Evolutionary conservation across 2,888 invertebrate genomes (phyloP).

Genomic region (Apantesis nais): DNA sequence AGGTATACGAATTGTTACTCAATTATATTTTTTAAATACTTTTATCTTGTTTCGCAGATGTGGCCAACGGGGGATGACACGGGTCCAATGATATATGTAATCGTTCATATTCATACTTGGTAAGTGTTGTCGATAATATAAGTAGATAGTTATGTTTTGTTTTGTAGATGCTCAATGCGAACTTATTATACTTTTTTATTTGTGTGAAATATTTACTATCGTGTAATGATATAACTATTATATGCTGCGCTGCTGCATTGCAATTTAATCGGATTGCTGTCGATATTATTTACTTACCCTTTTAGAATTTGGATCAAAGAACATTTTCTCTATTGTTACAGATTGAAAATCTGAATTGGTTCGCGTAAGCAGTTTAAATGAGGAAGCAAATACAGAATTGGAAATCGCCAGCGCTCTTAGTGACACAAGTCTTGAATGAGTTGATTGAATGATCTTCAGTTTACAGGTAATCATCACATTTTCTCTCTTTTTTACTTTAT

Average conservation of each 20-base stretch:
- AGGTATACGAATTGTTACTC: neutral
- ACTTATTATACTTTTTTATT: conserved; percentile 28
- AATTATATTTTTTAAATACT: neutral
- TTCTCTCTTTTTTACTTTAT: conserved; percentile 15
- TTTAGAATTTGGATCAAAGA: conserved; percentile 47
- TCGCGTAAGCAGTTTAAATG: neutral
- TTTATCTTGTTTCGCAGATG: conserved; percentile 23
- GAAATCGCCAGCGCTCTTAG: neutral
- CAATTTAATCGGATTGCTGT: conserved; percentile 38
- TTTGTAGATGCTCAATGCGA: conserved; percentile 53
- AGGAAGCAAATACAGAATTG: neutral
- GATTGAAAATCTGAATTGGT: conserved; percentile 29
- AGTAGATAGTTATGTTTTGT: conserved; percentile 24
- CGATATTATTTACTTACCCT: conserved; percentile 26
- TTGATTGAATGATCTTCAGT: no score
- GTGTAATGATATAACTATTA: conserved; percentile 27
- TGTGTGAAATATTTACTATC: conserved; percentile 40
- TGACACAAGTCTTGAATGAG: no score
- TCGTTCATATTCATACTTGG: conserved; percentile 21
- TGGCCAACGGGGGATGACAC: conserved; percentile 8
- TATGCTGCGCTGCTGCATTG: conserved; percentile 55
- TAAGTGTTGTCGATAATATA: conserved; percentile 36
- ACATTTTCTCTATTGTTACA: conserved; percentile 62
- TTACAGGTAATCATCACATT: conserved; percentile 41
- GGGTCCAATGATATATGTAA: conserved; percentile 2